Evolutionary conservation across 2,113 vertebrate genomes (phyloP), one percentile per base, ranked within the genome.

Genomic region (Callochromis pleurospilus): DNA sequence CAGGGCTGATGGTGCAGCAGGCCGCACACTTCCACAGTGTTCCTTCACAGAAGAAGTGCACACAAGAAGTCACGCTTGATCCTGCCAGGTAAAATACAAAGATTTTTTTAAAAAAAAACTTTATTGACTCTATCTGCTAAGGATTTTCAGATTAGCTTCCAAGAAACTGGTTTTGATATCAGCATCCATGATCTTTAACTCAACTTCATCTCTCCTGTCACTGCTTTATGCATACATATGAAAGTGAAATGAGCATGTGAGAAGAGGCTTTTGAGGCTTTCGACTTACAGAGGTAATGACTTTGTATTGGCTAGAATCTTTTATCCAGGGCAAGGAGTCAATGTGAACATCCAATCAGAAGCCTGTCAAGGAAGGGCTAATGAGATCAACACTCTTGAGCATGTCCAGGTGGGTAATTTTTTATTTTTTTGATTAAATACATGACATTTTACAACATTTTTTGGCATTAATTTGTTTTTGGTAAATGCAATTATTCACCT

Each of bases 311-410:
- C 82, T 83, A 93, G 96, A 89, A 84, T 93, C 82, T 80, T 96
- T 91, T 92, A 94, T 86, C 84, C 82, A 10, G 87, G 90, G 70
- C 90, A 81, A 36, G 54, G 56, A 79, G 88, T 94, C 65, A 89
- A 29, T 17, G 73, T 96, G 85, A 87, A 56, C 60, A 91, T 96
- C 87, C 92, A 87, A 42, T 92, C 95, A 65, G 92, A 95, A 2
- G 93, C 82, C 75, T 96, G 94, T 80, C 45, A n/a, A 58, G 93
- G 94, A 92, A 89, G 56, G 80, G 89, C 90, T 73, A 92, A 92
- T 91, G 91, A 94, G 91, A 91, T 96, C 94, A 96, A 95, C 90
- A 91, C 51, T 84, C 92, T 93, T 88, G 95, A 95, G 88, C 93
- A 94, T 80, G 95, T 95, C 49, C 93, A 94, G 94, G 95, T 96